A percentile compares a stretch with the other conserved stretches of the same genome.
Conservation (phyloP, 2,797 vertebrate species). For the Myotis pilosus region DNA sequence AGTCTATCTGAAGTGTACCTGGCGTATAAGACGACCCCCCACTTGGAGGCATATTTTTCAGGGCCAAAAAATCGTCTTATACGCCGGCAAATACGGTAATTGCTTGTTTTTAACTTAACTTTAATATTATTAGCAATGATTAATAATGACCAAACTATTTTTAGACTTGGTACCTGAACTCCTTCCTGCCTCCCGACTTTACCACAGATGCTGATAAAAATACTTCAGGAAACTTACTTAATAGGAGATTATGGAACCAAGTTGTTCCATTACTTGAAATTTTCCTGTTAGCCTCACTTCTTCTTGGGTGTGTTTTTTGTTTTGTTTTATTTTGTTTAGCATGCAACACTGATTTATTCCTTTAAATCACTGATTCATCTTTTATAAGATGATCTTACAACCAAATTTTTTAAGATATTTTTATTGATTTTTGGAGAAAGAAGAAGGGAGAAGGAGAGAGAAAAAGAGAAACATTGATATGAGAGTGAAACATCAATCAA, state of each 20-base stretch:
- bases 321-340: background rate
- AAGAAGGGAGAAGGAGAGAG: no score
- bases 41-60: no score
- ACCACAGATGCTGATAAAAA: background rate
- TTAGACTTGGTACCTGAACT: background rate
- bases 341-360: background rate
- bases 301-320: background rate
- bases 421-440: background rate
- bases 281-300: background rate
- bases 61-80: no score
- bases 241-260: background rate
- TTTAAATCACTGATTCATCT: constrained; percentile 13
- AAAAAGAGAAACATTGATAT: no score
- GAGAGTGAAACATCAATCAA: background rate
- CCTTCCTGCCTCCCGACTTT: background rate
- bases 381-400: constrained; percentile 17
- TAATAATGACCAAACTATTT: constrained; percentile 2
- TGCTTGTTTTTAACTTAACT: background rate
- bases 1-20: no score
- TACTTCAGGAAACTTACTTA: background rate
- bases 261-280: background rate
- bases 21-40: no score
- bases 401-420: background rate
- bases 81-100: no score
- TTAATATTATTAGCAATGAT: constrained; percentile 5